Percentiles rank a stretch among this genome's conserved stretches.
Evolutionary conservation across 2,797 vertebrate genomes (phyloP).

Genomic region (Pantherophis alleghaniensis): DNA sequence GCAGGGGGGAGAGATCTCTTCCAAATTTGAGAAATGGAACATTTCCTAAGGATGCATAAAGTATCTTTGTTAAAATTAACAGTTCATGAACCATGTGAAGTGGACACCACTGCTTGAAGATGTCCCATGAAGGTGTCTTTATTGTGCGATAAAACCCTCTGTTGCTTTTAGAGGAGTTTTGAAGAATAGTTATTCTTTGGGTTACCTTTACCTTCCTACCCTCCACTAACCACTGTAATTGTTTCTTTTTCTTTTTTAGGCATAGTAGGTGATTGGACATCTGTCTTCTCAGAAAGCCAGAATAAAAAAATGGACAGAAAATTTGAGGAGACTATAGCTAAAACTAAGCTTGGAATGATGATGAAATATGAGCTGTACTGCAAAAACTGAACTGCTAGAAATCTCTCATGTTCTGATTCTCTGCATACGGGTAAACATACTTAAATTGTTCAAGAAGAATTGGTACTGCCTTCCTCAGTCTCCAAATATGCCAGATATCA

Average conservation of each 20-base stretch:
- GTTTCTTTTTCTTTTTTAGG: constrained; percentile 56
- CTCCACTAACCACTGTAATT: too few relatives aligned
- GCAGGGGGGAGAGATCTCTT: neutral
- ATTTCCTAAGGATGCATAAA: neutral
- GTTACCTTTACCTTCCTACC: neutral
- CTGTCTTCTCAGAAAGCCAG: constrained; percentile 72
- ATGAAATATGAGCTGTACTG: constrained; percentile 74
- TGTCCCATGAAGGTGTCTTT: neutral
- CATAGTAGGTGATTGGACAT: constrained; percentile 80
- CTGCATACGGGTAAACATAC: neutral
- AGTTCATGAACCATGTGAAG: neutral
- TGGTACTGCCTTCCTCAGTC: neutral
- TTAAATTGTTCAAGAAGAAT: neutral
- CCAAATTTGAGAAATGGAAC: neutral
- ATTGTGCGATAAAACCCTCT: neutral
- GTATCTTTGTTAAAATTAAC: neutral
- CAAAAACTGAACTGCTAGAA: constrained; percentile 41
- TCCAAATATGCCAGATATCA: neutral
- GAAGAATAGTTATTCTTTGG: neutral
- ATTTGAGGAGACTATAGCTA: constrained; percentile 70
- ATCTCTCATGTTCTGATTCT: neutral
- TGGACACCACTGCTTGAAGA: neutral
- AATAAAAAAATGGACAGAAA: constrained; percentile 74
- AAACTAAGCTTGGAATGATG: constrained; percentile 70
- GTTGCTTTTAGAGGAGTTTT: neutral